These are phyloP conservation scores for Campylomormyrus tamandua DNA, from an alignment of 2,113 vertebrate species.

Conservation along the genomic window DNA sequence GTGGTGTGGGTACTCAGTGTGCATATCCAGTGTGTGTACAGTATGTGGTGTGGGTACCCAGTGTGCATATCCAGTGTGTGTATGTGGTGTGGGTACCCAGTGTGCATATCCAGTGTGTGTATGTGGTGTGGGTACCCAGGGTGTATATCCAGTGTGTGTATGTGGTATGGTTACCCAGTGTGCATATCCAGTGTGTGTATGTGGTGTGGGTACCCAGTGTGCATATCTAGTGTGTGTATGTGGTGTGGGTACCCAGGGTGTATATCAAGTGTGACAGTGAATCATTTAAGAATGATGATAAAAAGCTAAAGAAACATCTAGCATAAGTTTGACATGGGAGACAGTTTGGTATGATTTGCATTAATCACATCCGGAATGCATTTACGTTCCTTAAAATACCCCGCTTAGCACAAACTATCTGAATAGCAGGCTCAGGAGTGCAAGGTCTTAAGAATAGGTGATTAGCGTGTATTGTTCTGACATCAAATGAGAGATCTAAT, in stretches of 20 bases:
- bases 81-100: no score
- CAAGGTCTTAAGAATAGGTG: slow-evolving; percentile 55
- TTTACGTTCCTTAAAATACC: slow-evolving; percentile 49
- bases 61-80: no score
- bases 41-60: not conserved
- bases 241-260: no score
- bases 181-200: no score
- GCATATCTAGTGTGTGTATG: no score
- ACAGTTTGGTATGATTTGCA: slow-evolving; percentile 33
- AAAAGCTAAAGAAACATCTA: not conserved
- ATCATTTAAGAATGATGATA: not conserved
- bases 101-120: no score
- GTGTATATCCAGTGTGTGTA: no score
- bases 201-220: no score
- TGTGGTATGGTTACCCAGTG: not conserved
- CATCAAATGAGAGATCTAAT: slow-evolving; percentile 69
- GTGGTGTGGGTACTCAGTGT: not conserved
- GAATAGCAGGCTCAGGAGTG: slow-evolving; percentile 56
- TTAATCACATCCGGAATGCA: slow-evolving; percentile 42
- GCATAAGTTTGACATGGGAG: slow-evolving; percentile 18
- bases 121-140: no score
- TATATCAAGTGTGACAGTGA: no score
- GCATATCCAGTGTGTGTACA: not conserved
- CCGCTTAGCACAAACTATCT: slow-evolving; percentile 56
- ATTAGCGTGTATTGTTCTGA: slow-evolving; percentile 60